Conservation (phyloP, 92 coral and sea anemone species). For the Plumapathes pennacea region DNA sequence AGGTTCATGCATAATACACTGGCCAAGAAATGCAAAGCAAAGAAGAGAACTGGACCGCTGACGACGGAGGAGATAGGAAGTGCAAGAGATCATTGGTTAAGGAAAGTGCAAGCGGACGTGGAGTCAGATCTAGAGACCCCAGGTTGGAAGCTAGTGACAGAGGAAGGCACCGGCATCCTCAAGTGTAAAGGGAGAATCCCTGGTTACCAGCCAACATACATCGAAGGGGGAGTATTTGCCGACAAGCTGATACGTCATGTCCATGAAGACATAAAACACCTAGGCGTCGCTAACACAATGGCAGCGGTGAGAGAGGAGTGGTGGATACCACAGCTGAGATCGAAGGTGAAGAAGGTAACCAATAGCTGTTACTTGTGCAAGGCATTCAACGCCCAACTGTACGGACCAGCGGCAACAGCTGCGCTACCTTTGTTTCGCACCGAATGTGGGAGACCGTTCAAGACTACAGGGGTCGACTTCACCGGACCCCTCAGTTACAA, state of each 20-base stretch:
- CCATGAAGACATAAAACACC: slow-evolving; percentile 35
- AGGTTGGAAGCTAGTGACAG: slow-evolving; percentile 46
- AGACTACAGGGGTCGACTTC: slow-evolving; percentile 24
- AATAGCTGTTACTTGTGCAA: slow-evolving; percentile 25
- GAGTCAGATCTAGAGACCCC: slow-evolving; percentile 18
- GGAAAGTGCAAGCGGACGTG: slow-evolving; percentile 14
- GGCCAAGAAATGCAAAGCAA: not conserved
- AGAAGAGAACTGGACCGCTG: slow-evolving; percentile 27
- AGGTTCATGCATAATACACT: slow-evolving; percentile 35
- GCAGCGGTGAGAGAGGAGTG: slow-evolving; percentile 44
- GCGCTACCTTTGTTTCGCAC: slow-evolving; percentile 33
- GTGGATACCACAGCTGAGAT: slow-evolving; percentile 47
- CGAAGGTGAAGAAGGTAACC: slow-evolving; percentile 29
- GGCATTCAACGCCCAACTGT: slow-evolving; percentile 6
- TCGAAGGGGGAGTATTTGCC: slow-evolving; percentile 55
- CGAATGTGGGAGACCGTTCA: slow-evolving; percentile 7
- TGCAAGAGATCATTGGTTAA: slow-evolving; percentile 23
- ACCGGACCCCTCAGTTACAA: slow-evolving; percentile 55
- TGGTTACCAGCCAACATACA: slow-evolving; percentile 42
- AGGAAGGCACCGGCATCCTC: slow-evolving; percentile 28
- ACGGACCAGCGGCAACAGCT: slow-evolving; percentile 13
- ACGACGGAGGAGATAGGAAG: slow-evolving; percentile 30
- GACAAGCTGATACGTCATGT: slow-evolving; percentile 54
- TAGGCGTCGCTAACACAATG: slow-evolving; percentile 45
- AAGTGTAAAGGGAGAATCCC: slow-evolving; percentile 54